Percentiles rank a stretch among this genome's conserved stretches.
phyloP scores from a whole-genome alignment of 2,888 invertebrate genomes.

The Liopterus haemorrhoidalis region DNA sequence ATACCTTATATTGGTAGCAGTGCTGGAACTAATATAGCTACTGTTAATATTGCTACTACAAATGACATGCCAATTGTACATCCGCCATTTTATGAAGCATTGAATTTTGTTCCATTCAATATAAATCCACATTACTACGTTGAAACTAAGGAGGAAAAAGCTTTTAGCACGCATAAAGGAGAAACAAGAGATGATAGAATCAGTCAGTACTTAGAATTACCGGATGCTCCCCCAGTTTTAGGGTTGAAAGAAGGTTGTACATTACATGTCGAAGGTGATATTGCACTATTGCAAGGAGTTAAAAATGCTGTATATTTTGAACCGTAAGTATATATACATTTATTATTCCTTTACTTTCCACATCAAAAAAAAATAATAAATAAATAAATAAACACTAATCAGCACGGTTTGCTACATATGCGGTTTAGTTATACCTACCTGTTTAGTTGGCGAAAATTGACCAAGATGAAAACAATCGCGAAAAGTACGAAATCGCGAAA shows the following conservation, averaged over 20 bases:
- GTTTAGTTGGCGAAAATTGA: too few species aligned
- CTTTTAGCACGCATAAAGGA: conserved; percentile 68
- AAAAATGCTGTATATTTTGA: conserved; percentile 59
- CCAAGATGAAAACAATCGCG: too few species aligned
- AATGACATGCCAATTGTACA: conserved; percentile 85
- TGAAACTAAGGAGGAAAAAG: conserved; percentile 49
- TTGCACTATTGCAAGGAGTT: conserved; percentile 56
- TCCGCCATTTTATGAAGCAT: conserved; percentile 66
- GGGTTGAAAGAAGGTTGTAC: conserved; percentile 69
- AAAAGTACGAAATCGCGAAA: too few species aligned
- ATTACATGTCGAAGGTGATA: conserved; percentile 55
- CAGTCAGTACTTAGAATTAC: conserved; percentile 58
- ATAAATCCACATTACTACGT: conserved; percentile 82
- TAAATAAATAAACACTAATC: too few species aligned
- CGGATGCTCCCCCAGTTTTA: conserved; percentile 56
- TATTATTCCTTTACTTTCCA: too few species aligned
- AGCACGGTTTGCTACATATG: too few species aligned
- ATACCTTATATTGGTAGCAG: conserved; percentile 71
- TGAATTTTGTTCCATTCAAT: conserved; percentile 71
- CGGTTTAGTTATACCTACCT: too few species aligned
- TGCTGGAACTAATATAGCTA: conserved; percentile 80
- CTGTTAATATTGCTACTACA: conserved; percentile 71
- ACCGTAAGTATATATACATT: conserved; percentile 49
- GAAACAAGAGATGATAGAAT: conserved; percentile 74
- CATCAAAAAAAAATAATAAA: too few species aligned